Conservation (phyloP, 1,140 invertebrate genomes). For the Chlorops oryzae region DNA sequence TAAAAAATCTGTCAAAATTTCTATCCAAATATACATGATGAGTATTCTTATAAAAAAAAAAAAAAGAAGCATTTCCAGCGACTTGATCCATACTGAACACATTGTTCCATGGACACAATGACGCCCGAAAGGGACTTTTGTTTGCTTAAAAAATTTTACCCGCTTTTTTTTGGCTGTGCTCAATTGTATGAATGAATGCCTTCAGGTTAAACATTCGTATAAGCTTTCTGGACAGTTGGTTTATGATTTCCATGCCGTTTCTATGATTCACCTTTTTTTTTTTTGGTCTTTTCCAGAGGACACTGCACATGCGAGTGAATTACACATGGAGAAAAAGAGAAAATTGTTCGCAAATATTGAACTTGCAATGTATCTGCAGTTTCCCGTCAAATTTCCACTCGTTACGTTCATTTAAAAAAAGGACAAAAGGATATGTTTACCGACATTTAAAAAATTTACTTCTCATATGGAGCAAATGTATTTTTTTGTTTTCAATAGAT, state of each 20-base stretch:
- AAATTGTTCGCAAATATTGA: slow-evolving; percentile 48
- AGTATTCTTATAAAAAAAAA: too few relatives aligned
- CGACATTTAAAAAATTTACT: slow-evolving; percentile 25
- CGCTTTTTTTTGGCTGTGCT: too few relatives aligned
- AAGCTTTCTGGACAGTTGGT: too few relatives aligned
- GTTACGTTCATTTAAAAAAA: slow-evolving; percentile 6
- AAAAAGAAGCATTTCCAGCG: slow-evolving; percentile 5
- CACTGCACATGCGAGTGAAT: not conserved
- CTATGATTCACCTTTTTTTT: not conserved
- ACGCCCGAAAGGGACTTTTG: slow-evolving; percentile 7
- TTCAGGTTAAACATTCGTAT: slow-evolving; percentile 10
- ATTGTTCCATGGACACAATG: slow-evolving; percentile 2
- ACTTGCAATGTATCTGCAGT: slow-evolving; percentile 32
- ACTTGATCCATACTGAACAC: slow-evolving; percentile 4
- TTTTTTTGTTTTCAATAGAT: slow-evolving; percentile 3
- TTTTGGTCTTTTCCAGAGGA: slow-evolving; percentile 5
- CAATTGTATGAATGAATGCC: slow-evolving; percentile 7
- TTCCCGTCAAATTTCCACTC: not conserved
- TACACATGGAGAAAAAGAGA: slow-evolving; percentile 21
- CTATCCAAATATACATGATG: too few relatives aligned
- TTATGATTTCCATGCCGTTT: not conserved
- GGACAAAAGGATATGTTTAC: slow-evolving; percentile 42
- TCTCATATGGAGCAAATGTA: slow-evolving; percentile 7
- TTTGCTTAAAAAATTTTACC: slow-evolving; percentile 15
- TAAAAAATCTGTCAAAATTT: too few relatives aligned